Evolutionary conservation across 2,888 invertebrate species (phyloP).

Genomic region (Ochropacha duplaris): DNA sequence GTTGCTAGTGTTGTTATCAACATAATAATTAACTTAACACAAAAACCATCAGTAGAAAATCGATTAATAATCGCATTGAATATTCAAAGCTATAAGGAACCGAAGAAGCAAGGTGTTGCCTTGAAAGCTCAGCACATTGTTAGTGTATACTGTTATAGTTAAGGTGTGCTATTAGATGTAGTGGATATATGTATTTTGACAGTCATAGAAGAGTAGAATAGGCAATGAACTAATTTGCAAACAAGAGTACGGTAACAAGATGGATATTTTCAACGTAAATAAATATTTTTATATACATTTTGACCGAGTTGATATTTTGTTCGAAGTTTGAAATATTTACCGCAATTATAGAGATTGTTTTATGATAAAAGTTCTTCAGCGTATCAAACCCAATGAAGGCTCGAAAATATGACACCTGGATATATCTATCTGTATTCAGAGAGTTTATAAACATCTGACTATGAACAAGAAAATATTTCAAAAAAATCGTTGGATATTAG

Average conservation of each 20-base stretch:
- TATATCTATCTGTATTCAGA: too few species aligned
- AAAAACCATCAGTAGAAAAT: conserved; percentile 18
- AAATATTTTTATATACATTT: too few species aligned
- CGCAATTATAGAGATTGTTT: too few species aligned
- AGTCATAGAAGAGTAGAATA: not conserved
- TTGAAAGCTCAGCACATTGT: not conserved
- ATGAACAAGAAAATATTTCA: too few species aligned
- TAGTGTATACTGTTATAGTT: not conserved
- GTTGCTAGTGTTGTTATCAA: conserved; percentile 25
- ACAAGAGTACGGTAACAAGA: not conserved
- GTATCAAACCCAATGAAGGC: too few species aligned
- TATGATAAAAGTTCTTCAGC: too few species aligned
- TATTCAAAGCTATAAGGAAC: conserved; percentile 19
- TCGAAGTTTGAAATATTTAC: too few species aligned
- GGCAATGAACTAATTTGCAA: not conserved
- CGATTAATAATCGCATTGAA: conserved; percentile 22
- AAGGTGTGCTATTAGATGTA: not conserved
- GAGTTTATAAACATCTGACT: too few species aligned
- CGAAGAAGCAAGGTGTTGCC: not conserved
- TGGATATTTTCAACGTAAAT: too few species aligned
- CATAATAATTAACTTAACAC: not conserved
- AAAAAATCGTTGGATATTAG: too few species aligned
- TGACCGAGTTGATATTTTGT: too few species aligned
- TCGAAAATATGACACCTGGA: too few species aligned
- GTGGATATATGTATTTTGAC: not conserved